Base-by-base conservation (phyloP, 2,797 vertebrate genomes). In the Phataginus tricuspis region DNA sequence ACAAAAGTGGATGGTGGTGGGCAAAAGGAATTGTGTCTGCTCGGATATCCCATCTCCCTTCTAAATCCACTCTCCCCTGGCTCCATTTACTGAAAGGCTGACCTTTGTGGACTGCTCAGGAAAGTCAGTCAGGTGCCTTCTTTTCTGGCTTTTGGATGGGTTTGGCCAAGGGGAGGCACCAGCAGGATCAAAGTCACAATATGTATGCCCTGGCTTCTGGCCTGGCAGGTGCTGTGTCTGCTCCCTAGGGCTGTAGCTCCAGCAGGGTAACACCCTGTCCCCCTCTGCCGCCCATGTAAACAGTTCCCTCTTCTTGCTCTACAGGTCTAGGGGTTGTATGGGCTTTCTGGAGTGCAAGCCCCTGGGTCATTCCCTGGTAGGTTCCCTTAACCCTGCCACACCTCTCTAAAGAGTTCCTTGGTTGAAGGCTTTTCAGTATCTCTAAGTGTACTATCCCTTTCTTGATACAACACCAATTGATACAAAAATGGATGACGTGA, bases 141-240 rank as follows among this genome's bases (percentile, higher is more conserved):
- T 25, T 6, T 21, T 68, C 59, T 13, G 71, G 42, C 27, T 95
- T 68, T 42, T 37, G 9, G 25, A 2, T 55, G 80, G 79, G 57
- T 39, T 69, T 66, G 19, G 27, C 66, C 49, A 55, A 66, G 11
- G 68, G 45, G 23, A 68, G 53, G 21, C 13, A 49, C 34, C 37
- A n/a, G 18, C 31, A 59, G 29, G 42, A 59, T 61, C 49, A n/a
- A 59, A 68, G 74, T 59, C 7, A 59, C 42, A 85, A 14, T 10
- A 2, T 4, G 16, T 49, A 42, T 1, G 8, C 8, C 0, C 10
- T 8, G 7, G 19, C 12, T 19, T 39, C 63, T 15, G 11, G 34
- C 25, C 72, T 57, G 66, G n/a, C 66, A 53, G 66, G 13, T n/a
- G 4, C 45, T 49, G 27, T 8, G 27, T 57, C 72, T 57, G 87